A percentile compares a stretch with the other conserved stretches of the same genome.
Evolutionary conservation across 1,140 invertebrate genomes (phyloP).

Genomic region (Paralvinella palmiformis): DNA sequence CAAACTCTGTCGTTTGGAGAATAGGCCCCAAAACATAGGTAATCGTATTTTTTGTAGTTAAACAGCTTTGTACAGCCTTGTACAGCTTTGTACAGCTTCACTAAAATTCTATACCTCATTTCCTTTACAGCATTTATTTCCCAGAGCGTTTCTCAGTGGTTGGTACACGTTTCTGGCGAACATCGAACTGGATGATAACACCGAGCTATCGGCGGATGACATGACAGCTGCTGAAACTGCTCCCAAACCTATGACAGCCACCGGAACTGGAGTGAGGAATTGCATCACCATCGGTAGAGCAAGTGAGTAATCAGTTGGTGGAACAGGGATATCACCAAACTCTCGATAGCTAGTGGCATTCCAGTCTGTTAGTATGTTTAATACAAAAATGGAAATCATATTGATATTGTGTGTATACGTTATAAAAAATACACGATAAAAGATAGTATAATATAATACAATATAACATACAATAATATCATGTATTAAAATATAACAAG

Average conservation of each 20-base stretch:
- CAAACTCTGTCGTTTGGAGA: background rate
- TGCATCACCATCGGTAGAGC: constrained; percentile 91
- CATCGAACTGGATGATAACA: constrained; percentile 1
- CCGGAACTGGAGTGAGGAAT: constrained; percentile 18
- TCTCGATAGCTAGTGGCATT: constrained; percentile 66
- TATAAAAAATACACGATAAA: no score
- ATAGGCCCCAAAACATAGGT: background rate
- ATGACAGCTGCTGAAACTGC: constrained; percentile 18
- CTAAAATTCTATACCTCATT: no score
- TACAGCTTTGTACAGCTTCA: no score
- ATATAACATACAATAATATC: no score
- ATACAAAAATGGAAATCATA: no score
- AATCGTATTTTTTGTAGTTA: background rate
- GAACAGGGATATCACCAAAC: background rate
- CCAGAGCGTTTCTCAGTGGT: constrained; percentile 10
- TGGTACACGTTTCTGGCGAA: constrained; percentile 12
- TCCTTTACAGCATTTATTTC: no score
- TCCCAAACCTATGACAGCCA: constrained; percentile 19
- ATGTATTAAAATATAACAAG: no score
- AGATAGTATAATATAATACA: no score
- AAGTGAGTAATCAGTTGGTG: constrained; percentile 71
- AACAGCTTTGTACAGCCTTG: background rate
- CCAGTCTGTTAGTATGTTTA: constrained; percentile 68
- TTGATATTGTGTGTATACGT: no score
- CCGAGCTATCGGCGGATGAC: constrained; percentile 12